Base-by-base conservation (phyloP, 2,113 vertebrate species). In the Myotis brandtii region DNA sequence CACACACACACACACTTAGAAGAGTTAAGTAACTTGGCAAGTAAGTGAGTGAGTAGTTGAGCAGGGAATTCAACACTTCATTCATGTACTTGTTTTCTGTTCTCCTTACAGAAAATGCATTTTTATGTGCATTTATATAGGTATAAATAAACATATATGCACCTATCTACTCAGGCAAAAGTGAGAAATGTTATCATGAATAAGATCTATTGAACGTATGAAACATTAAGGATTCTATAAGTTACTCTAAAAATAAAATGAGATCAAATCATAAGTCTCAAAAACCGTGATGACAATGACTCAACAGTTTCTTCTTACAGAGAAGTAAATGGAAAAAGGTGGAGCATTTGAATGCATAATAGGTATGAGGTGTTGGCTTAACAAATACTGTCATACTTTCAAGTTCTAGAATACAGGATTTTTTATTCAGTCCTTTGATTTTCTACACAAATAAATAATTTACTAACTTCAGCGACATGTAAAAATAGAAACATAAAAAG, bases 401-500 rank as follows among this genome's bases (percentile, higher is more conserved):
- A 69, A 34, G 86, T 73, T 66, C 20, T 84, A 85, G 9, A 85
- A 20, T 8, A 75, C 20, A 72, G 0, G 9, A 73, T 67, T 66
- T 89, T 73, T 85, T 62, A 52, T 75, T 77, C 32, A 82, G 18
- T 46, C 16, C 37, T 94, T 79, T 88, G 52, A 91, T 37, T 48
- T 62, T 86, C 34, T 23, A 81, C 10, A 87, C 23, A 52, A 89
- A 86, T 87, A 95, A 48, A 67, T 87, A 90, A 93, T 72, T 48
- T 76, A 62, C 50, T 46, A 76, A 83, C 18, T 67, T 91, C 76
- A 46, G 50, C 37, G 69, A 46, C 10, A 37, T 14, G 34, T 73
- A 70, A 46, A 85, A 86, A 77, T 52, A 86, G 30, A 83, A 94
- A 66, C 17, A 76, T 69, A 20, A 95, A 95, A 54, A 75, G 50